These are phyloP conservation scores for Typhlichthys subterraneus DNA, from an alignment of 2,797 vertebrate genomes.

Conservation along the genomic window DNA sequence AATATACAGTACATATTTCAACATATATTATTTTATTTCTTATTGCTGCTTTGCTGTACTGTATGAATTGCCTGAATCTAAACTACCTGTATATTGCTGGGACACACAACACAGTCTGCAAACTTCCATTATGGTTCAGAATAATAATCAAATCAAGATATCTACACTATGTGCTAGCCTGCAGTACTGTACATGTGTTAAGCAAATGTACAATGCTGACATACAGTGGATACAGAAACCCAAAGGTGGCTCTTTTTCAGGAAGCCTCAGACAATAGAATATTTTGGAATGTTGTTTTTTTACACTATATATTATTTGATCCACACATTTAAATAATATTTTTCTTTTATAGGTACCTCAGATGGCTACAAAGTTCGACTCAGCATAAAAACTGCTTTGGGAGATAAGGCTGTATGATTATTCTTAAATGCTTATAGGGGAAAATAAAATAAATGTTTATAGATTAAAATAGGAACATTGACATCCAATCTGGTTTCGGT, in stretches of 20 bases:
- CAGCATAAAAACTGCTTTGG: constrained; percentile 88
- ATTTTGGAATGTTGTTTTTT: no score
- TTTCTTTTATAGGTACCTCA: constrained; percentile 46
- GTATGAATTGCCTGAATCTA: not conserved
- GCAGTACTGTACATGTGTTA: no score
- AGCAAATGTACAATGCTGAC: not conserved
- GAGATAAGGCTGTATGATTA: constrained; percentile 88
- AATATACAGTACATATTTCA: not conserved
- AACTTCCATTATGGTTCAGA: constrained; percentile 12
- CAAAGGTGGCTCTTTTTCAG: no score
- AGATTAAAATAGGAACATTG: not conserved
- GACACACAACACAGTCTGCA: constrained; percentile 32
- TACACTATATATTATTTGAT: no score
- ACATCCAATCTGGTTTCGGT: no score
- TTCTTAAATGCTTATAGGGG: not conserved
- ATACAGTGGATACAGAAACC: no score
- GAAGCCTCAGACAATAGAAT: no score
- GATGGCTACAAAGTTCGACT: constrained; percentile 89
- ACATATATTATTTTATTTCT: no score
- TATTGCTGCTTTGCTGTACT: not conserved
- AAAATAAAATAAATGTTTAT: not conserved
- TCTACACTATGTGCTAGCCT: no score
- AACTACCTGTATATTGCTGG: no score
- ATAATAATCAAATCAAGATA: not conserved
- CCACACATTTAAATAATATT: not conserved